Conservation (phyloP, 2,888 invertebrate species). For the Nemurella pictetii region DNA sequence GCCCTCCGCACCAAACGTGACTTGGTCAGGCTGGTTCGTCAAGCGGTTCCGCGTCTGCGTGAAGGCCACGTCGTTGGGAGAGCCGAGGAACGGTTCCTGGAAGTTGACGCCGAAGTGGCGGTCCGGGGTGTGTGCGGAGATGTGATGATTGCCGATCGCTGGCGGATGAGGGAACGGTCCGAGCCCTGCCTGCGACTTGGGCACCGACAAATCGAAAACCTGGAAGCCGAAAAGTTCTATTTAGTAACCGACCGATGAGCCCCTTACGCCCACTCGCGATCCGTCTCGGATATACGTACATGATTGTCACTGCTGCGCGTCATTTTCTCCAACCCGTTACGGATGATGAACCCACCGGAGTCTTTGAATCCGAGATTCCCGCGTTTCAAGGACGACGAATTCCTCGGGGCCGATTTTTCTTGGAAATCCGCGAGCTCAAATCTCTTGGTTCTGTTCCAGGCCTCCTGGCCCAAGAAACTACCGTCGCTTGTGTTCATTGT, state of each 20-base stretch:
- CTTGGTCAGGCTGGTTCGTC: not conserved
- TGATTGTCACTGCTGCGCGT: no score
- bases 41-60: not conserved
- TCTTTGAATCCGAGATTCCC: not conserved
- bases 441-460: not conserved
- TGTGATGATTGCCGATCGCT: not conserved
- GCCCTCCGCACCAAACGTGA: no score
- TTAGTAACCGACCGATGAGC: no score
- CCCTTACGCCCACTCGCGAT: no score
- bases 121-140: not conserved
- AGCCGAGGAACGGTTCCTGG: not conserved
- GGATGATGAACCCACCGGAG: not conserved
- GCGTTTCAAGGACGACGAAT: not conserved
- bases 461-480: not conserved
- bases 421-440: not conserved
- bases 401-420: not conserved
- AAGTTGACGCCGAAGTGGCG: not conserved
- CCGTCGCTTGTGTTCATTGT: not conserved
- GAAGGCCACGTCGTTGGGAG: not conserved
- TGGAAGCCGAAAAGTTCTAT: no score
- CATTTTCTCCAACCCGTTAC: no score
- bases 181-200: no score
- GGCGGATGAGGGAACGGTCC: not conserved
- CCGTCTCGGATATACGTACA: no score
- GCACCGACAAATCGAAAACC: slow-evolving; percentile 18